Percentiles rank a stretch among this genome's conserved stretches.
Conservation (phyloP, 2,888 invertebrate species). For the Eupithecia dodoneata region DNA sequence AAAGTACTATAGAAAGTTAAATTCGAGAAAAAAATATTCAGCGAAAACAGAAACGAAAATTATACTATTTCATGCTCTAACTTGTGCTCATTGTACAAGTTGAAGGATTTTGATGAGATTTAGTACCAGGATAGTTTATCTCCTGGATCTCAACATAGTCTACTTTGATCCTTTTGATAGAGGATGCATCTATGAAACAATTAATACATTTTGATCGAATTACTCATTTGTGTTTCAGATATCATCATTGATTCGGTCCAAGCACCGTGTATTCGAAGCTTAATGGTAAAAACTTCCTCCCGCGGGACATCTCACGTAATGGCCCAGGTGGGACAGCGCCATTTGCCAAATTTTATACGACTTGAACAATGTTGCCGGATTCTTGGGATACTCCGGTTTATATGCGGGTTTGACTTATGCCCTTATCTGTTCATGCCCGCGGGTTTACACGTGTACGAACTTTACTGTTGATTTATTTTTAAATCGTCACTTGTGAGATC, state of each 20-base stretch:
- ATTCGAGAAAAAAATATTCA: no score
- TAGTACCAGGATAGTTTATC: neutral
- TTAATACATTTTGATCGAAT: neutral
- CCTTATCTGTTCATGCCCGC: neutral
- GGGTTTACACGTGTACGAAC: neutral
- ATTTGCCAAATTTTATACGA: conserved; percentile 32
- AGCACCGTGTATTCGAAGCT: conserved; percentile 5
- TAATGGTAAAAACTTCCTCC: conserved; percentile 2
- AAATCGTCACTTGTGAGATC: neutral
- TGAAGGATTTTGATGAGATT: neutral
- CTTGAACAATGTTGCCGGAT: conserved; percentile 34
- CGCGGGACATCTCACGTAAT: conserved; percentile 22
- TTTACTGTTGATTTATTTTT: neutral
- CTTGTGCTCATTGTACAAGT: no score
- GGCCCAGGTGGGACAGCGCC: conserved; percentile 28
- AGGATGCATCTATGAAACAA: no score
- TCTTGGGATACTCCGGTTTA: neutral
- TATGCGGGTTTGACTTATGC: neutral
- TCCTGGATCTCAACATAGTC: no score
- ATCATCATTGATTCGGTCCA: neutral
- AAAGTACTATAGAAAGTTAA: no score
- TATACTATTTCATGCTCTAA: no score
- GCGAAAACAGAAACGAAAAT: no score
- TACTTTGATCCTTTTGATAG: no score
- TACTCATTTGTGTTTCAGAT: neutral